phyloP scores from a whole-genome alignment of 2,113 vertebrate genomes.

The Brevimyrus niger region DNA sequence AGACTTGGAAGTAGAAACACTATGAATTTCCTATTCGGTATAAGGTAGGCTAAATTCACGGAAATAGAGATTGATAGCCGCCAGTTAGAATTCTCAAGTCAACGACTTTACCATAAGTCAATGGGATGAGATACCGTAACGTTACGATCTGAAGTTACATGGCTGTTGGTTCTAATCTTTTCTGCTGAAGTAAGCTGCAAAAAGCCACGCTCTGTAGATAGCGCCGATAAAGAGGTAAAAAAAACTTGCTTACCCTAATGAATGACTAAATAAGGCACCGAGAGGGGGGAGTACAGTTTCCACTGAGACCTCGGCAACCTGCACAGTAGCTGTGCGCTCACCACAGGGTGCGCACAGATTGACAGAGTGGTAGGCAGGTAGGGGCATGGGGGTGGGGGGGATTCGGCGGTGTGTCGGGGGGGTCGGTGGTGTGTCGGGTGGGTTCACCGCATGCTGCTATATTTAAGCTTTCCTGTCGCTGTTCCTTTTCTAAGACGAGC shows the following conservation, averaged over 20 bases:
- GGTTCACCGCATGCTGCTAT: conserved; percentile 50
- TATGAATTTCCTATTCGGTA: background rate
- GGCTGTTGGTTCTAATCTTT: background rate
- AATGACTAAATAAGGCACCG: conserved; percentile 21
- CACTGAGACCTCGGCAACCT: conserved; percentile 7
- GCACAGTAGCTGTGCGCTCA: conserved; percentile 21
- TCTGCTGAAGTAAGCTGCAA: background rate
- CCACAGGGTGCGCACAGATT: conserved; percentile 53
- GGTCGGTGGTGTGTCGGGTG: conserved; percentile 33
- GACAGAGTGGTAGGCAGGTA: conserved; percentile 35
- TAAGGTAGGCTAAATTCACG: background rate
- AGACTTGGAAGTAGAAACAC: background rate
- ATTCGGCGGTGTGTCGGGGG: conserved; percentile 31
- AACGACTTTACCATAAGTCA: background rate
- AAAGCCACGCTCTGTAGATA: conserved; percentile 5
- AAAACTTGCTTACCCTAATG: conserved; percentile 9
- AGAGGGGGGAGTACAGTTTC: conserved; percentile 14
- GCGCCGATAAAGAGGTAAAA: conserved; percentile 5
- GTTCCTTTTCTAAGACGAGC: conserved; percentile 11
- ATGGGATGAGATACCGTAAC: background rate
- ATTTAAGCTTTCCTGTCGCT: conserved; percentile 53
- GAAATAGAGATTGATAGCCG: background rate
- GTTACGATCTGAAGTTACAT: background rate
- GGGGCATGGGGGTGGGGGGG: conserved; percentile 23
- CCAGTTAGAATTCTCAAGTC: background rate